Evolutionary conservation across 2,113 vertebrate species (phyloP).

Genomic region (Picathartes gymnocephalus): DNA sequence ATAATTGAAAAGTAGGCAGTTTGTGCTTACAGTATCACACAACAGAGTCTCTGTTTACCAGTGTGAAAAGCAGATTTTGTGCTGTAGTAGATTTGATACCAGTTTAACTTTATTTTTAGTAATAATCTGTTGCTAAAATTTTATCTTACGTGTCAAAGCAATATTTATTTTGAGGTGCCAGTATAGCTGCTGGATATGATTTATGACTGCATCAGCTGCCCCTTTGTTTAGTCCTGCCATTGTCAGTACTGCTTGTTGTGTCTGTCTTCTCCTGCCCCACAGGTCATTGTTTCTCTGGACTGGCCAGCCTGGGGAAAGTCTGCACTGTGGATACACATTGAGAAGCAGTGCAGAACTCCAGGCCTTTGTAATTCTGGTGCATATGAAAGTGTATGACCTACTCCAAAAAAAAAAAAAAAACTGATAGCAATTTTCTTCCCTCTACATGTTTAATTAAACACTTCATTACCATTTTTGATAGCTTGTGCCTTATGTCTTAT

Average conservation of each 20-base stretch:
- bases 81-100: neutral
- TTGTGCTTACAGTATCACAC: neutral
- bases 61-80: neutral
- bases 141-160: neutral
- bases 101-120: neutral
- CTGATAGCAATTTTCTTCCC: neutral
- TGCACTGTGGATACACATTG: rapidly evolving
- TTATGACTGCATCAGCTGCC: neutral
- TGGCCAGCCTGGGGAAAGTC: neutral
- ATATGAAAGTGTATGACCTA: neutral
- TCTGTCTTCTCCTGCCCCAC: neutral
- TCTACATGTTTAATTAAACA: neutral
- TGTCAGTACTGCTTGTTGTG: neutral
- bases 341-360: neutral
- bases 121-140: neutral
- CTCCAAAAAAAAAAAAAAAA: neutral
- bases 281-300: neutral
- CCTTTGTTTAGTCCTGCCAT: neutral
- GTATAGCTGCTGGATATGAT: neutral
- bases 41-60: neutral
- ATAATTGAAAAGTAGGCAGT: neutral
- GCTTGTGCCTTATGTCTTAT: neutral
- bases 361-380: neutral
- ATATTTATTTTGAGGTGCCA: neutral
- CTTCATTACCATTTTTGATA: neutral